These are phyloP conservation scores for Caretta caretta DNA, from an alignment of 2,113 vertebrate genomes.

Conservation along the genomic window DNA sequence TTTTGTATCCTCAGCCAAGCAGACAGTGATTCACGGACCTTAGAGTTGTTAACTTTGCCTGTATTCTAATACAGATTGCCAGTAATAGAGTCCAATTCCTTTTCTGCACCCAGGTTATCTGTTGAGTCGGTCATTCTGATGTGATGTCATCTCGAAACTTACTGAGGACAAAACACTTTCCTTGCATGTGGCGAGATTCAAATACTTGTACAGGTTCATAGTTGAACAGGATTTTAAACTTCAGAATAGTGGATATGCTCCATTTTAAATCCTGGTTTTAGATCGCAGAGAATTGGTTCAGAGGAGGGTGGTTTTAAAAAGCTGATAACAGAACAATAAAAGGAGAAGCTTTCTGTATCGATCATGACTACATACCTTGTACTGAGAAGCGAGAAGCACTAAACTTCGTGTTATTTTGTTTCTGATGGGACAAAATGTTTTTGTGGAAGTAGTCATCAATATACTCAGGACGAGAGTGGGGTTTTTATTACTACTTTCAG, in stretches of 20 bases:
- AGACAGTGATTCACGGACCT: neutral
- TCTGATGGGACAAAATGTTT: neutral
- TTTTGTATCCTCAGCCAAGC: neutral
- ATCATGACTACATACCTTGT: neutral
- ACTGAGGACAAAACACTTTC: neutral
- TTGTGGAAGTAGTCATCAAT: neutral
- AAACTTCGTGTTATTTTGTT: neutral
- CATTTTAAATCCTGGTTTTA: neutral
- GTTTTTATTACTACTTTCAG: neutral
- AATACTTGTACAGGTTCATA: neutral
- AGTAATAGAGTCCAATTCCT: neutral
- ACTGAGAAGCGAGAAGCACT: neutral
- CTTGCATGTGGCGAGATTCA: neutral
- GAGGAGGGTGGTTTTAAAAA: neutral
- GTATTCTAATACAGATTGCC: neutral
- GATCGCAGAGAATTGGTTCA: neutral
- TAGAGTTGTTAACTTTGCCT: neutral
- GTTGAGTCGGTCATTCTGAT: neutral
- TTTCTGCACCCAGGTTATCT: neutral
- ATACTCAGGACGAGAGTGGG: neutral
- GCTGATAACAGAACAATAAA: neutral
- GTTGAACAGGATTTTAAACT: neutral
- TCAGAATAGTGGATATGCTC: neutral
- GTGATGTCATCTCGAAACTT: neutral
- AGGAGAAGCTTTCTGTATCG: neutral